phyloP scores from a whole-genome alignment of 1,140 invertebrate genomes.

The Meloidogyne exigua region DNA sequence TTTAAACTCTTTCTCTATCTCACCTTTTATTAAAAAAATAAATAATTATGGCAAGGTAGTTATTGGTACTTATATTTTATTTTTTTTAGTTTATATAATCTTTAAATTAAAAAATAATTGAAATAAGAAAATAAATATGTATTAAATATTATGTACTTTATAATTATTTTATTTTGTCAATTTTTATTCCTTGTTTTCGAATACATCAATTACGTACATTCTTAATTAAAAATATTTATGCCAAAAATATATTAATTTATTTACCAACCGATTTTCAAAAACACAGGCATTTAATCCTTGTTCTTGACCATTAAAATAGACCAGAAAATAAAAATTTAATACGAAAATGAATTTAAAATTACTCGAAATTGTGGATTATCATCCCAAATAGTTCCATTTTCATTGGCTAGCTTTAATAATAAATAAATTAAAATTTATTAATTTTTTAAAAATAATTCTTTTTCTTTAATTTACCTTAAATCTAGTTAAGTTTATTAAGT shows the following conservation, averaged over 20 bases:
- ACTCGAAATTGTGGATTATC: constrained; percentile 2
- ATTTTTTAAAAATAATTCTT: no score
- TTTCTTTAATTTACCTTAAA: neutral
- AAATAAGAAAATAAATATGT: no score
- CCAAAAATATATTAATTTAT: neutral
- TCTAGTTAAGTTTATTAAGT: neutral
- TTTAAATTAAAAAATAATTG: no score
- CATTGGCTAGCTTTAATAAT: constrained; percentile 1
- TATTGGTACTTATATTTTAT: no score
- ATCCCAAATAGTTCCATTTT: neutral
- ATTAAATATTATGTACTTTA: no score
- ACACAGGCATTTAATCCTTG: neutral
- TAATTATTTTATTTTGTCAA: neutral
- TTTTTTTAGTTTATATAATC: no score
- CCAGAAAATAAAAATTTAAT: neutral
- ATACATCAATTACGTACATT: neutral
- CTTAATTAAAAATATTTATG: neutral
- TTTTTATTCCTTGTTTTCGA: neutral
- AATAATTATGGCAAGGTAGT: no score
- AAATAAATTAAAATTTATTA: neutral
- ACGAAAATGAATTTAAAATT: neutral
- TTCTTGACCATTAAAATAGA: neutral
- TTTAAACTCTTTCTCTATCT: no score
- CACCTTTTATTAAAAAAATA: no score
- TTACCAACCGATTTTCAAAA: neutral